Conservation (phyloP, 1,140 invertebrate genomes). For the Venturia canescens region DNA sequence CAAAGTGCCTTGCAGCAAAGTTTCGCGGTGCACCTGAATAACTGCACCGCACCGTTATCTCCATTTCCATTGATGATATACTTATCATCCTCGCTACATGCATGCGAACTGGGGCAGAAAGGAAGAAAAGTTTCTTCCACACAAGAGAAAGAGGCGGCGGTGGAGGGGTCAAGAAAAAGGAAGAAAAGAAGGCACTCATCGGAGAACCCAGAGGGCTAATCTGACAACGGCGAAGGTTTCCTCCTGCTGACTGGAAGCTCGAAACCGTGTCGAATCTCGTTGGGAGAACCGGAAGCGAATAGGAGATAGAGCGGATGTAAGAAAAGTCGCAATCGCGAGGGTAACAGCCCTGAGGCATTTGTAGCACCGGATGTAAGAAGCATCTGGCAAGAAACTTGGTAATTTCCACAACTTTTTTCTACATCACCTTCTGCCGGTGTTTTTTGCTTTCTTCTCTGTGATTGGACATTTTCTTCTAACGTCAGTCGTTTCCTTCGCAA, state of each 20-base stretch:
- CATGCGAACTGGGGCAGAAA: neutral
- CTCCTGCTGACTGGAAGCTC: neutral
- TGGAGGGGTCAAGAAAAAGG: neutral
- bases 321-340: slow-evolving; percentile 2
- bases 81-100: neutral
- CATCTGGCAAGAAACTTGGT: neutral
- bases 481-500: too few species aligned
- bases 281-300: slow-evolving; percentile 4
- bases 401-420: slow-evolving; percentile 3
- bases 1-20: too few species aligned
- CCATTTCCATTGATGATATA: neutral
- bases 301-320: neutral
- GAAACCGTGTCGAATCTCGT: neutral
- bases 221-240: slow-evolving; percentile 11
- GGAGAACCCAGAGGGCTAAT: slow-evolving; percentile 13
- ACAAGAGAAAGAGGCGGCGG: neutral
- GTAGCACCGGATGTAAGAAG: neutral
- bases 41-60: neutral
- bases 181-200: slow-evolving; percentile 20
- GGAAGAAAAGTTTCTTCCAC: slow-evolving; percentile 5
- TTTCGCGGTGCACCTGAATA: too few species aligned
- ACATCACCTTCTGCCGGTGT: neutral
- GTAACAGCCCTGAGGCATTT: neutral
- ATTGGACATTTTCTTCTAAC: too few species aligned
- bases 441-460: neutral